Evolutionary conservation across 2,113 vertebrate genomes (phyloP).

Genomic region (Vireo altiloquus): DNA sequence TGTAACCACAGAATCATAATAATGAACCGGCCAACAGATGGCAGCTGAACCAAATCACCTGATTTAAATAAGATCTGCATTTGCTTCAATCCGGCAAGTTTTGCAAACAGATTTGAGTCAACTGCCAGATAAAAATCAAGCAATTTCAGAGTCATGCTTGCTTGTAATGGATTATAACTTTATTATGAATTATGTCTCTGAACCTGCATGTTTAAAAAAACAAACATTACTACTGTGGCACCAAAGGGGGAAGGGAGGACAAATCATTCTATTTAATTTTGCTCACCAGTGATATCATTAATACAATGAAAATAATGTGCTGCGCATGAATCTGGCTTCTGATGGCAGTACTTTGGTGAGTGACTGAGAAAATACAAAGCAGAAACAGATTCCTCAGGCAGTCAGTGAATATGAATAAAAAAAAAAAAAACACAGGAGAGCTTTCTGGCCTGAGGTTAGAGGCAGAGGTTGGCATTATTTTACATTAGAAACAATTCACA

Average conservation of each 20-base stretch:
- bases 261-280: slow-evolving; percentile 54
- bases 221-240: neutral
- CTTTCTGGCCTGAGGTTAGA: slow-evolving; percentile 77
- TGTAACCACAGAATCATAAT: slow-evolving; percentile 67
- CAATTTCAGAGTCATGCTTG: slow-evolving; percentile 63
- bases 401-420: slow-evolving; percentile 24
- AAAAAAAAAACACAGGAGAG: slow-evolving; percentile 61
- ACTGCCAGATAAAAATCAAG: slow-evolving; percentile 67
- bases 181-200: slow-evolving; percentile 54
- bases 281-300: slow-evolving; percentile 50
- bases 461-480: slow-evolving; percentile 84
- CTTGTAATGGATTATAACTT: slow-evolving; percentile 66
- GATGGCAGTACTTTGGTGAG: slow-evolving; percentile 51
- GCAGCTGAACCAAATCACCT: slow-evolving; percentile 77
- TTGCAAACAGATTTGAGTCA: slow-evolving; percentile 71
- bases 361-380: slow-evolving; percentile 53
- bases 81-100: slow-evolving; percentile 47
- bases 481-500: slow-evolving; percentile 87
- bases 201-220: neutral
- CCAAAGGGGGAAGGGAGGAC: neutral
- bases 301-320: slow-evolving; percentile 63
- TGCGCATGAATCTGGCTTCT: slow-evolving; percentile 39
- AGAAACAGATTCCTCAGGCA: slow-evolving; percentile 59
- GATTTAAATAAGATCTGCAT: slow-evolving; percentile 71
- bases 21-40: slow-evolving; percentile 78